phyloP scores from a whole-genome alignment of 2,113 vertebrate species.

The Tychaedon coryphoeus region DNA sequence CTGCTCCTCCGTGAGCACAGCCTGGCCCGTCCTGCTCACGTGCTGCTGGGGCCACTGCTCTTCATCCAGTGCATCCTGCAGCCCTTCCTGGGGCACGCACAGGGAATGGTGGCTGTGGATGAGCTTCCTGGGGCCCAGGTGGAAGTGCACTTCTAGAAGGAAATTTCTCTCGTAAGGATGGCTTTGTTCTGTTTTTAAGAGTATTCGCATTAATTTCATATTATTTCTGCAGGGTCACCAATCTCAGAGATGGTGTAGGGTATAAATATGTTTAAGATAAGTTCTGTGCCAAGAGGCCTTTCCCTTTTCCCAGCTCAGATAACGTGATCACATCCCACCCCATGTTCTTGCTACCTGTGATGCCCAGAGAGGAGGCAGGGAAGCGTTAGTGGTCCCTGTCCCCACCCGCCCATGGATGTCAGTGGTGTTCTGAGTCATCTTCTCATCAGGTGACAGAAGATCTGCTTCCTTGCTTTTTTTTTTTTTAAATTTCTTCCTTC shows the following conservation, averaged over 20 bases:
- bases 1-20: neutral
- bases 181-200: neutral
- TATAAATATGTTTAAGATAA: neutral
- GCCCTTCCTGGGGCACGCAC: accelerated
- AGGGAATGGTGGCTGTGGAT: accelerated
- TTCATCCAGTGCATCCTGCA: neutral
- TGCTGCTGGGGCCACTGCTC: accelerated
- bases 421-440: constrained; percentile 26
- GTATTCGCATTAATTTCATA: neutral
- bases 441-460: neutral
- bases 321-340: accelerated
- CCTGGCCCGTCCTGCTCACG: accelerated
- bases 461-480: neutral
- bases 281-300: neutral
- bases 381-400: neutral
- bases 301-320: accelerated
- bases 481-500: neutral
- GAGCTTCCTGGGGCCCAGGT: neutral
- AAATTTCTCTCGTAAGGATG: neutral
- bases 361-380: neutral
- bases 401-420: neutral
- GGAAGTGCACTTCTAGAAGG: neutral
- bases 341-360: accelerated
- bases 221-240: neutral
- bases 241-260: neutral